phyloP scores from a whole-genome alignment of 2,797 vertebrate species.

The Hypotaenidia okinawae region DNA sequence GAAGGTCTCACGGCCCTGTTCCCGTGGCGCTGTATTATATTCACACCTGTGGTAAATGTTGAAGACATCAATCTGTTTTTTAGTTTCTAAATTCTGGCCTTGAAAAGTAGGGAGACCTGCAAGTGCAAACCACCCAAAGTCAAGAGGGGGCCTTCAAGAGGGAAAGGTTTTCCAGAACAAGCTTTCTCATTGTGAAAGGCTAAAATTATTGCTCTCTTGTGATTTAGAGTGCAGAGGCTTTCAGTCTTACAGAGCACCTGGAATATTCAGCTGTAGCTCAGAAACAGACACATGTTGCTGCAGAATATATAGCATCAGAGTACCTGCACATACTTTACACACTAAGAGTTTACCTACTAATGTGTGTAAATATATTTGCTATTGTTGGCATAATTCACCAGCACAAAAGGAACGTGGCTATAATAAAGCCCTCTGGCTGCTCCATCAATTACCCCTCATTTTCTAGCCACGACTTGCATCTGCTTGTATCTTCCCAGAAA shows the following conservation, averaged over 20 bases:
- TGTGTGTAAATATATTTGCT: not conserved
- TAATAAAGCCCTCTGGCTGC: slow-evolving; percentile 19
- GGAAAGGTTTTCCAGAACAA: slow-evolving; percentile 37
- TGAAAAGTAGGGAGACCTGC: not conserved
- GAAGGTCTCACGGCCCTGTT: not conserved
- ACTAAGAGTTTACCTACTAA: not conserved
- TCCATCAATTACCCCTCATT: not conserved
- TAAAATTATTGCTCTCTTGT: slow-evolving; percentile 40
- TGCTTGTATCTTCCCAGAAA: not conserved
- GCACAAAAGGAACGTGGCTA: not conserved
- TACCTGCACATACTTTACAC: not conserved
- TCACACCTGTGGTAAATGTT: not conserved
- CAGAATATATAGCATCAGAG: not conserved
- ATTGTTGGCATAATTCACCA: slow-evolving; percentile 2
- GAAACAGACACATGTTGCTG: not conserved
- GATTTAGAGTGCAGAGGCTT: slow-evolving; percentile 32
- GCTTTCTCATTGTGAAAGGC: slow-evolving; percentile 23
- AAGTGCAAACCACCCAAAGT: not conserved
- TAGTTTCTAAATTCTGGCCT: slow-evolving; percentile 6
- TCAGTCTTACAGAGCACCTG: slow-evolving; percentile 9
- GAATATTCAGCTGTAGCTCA: slow-evolving; percentile 7
- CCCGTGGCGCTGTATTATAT: not conserved
- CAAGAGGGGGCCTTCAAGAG: not conserved
- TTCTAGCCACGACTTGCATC: slow-evolving; percentile 26
- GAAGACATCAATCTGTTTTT: not conserved